A percentile compares a stretch with the other conserved stretches of the same genome.
Evolutionary conservation across 1,140 invertebrate genomes (phyloP).

Genomic region (Subanguina moxae): DNA sequence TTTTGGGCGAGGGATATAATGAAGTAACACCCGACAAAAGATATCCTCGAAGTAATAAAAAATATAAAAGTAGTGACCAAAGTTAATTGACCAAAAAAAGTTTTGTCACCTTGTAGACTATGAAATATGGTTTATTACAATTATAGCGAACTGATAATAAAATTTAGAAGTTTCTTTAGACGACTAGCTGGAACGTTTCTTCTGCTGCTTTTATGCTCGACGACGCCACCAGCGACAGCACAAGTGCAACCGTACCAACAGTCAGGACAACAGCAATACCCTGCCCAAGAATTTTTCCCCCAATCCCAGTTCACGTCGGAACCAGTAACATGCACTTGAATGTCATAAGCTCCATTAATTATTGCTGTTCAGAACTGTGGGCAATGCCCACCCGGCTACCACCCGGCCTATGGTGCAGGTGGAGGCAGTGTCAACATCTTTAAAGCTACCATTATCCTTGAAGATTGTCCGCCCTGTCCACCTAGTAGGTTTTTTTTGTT

Average conservation of each 20-base stretch:
- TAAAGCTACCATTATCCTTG: not conserved
- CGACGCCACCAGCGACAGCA: conserved; percentile 1
- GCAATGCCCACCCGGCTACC: conserved; percentile 5
- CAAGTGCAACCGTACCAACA: not conserved
- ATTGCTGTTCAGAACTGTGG: not conserved
- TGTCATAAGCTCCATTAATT: not conserved
- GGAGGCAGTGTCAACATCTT: not conserved
- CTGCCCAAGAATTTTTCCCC: not conserved
- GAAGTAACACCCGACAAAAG: no score
- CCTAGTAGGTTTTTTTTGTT: not conserved
- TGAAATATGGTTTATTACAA: no score
- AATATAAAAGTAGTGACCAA: no score
- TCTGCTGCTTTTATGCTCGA: not conserved
- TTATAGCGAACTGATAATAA: no score
- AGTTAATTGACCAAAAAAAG: no score
- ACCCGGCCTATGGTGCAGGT: not conserved
- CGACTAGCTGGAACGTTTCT: not conserved
- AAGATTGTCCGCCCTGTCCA: not conserved
- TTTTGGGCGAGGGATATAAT: no score
- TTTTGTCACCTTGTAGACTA: no score
- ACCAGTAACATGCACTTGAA: no score
- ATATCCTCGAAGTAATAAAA: no score
- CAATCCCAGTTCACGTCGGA: not conserved
- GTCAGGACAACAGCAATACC: not conserved
- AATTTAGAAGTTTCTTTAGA: not conserved